Base-by-base conservation (phyloP, 2,797 vertebrate genomes). In the Orientallactaga sibirica region DNA sequence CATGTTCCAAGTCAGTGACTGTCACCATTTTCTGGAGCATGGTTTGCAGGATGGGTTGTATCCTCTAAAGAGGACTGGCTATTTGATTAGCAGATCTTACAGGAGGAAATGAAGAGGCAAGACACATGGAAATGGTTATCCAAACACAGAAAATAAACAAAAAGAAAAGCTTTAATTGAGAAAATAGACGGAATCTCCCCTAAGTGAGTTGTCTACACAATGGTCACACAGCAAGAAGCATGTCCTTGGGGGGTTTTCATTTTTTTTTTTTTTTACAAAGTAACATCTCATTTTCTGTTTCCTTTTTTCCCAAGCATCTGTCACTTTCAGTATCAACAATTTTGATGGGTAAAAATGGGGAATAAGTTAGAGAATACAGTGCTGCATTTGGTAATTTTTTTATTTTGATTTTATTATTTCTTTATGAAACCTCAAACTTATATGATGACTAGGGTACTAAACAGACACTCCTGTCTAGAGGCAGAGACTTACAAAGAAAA, bases 401-500 rank as follows among this genome's bases (percentile, higher is more conserved):
- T 25, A 6, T 3, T 61, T 5, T 37, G 4, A 48, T 33, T 20
- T 2, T 79, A 27, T 41, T 80, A 88, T 90, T 85, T n/a, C 96
- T 96, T 92, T 88, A 68, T 73, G 67, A 55, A 93, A 96, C 91
- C 5, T n/a, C 25, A 77, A 7, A 71, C 29, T 77, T 78, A 70
- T 78, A 70, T 2, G 73, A 85, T 84, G n/a, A 90, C 85, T 86
- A 19, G 11, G 11, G 55, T 52, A 66, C 58, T 71, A 52, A 37
- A 71, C 41, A 24, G 37, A 80, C n/a, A 81, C 6, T 18, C 68
- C 73, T 64, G 70, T 61, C 93, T 14, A 94, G 92, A 91, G 78
- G 76, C 79, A 97, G 95, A 96, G 96, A 88, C 93, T 96, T 85
- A 93, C 86, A 95, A 93, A 86, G 70, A 90, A 94, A 96, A 91